Conservation (phyloP, 2,113 vertebrate species). For the Ictalurus furcatus region DNA sequence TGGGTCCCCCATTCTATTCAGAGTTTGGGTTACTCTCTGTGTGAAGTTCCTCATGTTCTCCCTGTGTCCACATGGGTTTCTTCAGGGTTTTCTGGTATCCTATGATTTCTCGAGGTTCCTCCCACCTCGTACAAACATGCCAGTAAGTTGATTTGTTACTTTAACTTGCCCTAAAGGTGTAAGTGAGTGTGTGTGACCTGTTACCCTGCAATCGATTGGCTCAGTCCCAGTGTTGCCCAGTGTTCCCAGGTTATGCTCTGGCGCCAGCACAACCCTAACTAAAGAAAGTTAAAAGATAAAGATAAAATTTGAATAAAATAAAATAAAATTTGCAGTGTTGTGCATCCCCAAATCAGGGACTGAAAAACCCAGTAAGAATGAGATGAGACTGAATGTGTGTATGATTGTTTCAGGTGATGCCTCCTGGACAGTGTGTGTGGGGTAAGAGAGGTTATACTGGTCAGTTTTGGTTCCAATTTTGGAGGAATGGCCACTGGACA, state of each 20-base stretch:
- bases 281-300: not conserved
- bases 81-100: not conserved
- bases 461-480: slow-evolving; percentile 82
- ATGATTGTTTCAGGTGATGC: slow-evolving; percentile 77
- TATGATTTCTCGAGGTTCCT: not conserved
- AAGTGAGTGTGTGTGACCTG: not conserved
- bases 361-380: not conserved
- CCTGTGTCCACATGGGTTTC: not conserved
- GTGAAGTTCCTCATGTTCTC: no score
- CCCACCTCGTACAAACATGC: not conserved
- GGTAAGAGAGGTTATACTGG: slow-evolving; percentile 79
- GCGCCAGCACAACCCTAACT: not conserved
- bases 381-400: not conserved
- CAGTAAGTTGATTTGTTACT: not conserved
- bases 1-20: not conserved
- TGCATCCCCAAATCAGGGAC: not conserved
- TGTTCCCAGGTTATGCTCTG: not conserved
- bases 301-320: not conserved
- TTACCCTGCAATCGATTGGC: not conserved
- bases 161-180: not conserved
- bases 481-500: slow-evolving; percentile 88
- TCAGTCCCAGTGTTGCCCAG: not conserved
- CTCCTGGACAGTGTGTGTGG: slow-evolving; percentile 85
- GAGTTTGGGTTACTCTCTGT: not conserved
- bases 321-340: not conserved